These are phyloP conservation scores for Ciconia stormi DNA, from an alignment of 2,113 vertebrate species.

Conservation along the genomic window DNA sequence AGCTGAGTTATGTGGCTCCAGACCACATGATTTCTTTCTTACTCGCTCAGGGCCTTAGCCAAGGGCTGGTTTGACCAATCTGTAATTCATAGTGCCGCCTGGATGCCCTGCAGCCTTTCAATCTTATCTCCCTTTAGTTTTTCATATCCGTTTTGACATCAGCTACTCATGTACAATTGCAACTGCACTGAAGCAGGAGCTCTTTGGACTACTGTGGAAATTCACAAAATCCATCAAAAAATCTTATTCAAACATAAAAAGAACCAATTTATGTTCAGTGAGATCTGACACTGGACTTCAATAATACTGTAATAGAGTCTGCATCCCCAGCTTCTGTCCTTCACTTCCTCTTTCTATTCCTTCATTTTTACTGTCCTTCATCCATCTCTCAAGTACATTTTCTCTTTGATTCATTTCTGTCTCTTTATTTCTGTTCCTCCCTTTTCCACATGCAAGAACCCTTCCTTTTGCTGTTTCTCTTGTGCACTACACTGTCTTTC, in stretches of 20 bases:
- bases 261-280: background rate
- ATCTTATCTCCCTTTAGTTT: background rate
- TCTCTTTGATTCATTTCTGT: background rate
- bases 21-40: background rate
- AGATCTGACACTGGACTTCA: background rate
- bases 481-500: background rate
- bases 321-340: background rate
- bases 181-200: background rate
- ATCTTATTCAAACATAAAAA: background rate
- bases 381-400: background rate
- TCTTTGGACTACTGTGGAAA: background rate
- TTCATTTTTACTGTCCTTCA: background rate
- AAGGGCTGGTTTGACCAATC: background rate
- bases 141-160: background rate
- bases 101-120: background rate
- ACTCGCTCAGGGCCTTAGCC: background rate
- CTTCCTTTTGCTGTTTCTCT: background rate
- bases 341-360: background rate
- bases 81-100: background rate
- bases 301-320: background rate
- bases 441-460: background rate
- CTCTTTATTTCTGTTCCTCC: background rate
- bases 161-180: background rate
- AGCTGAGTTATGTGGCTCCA: background rate
- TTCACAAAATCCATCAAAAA: background rate